These are phyloP conservation scores for Epinotia brunnichana DNA, from an alignment of 2,888 invertebrate genomes.

Conservation along the genomic window DNA sequence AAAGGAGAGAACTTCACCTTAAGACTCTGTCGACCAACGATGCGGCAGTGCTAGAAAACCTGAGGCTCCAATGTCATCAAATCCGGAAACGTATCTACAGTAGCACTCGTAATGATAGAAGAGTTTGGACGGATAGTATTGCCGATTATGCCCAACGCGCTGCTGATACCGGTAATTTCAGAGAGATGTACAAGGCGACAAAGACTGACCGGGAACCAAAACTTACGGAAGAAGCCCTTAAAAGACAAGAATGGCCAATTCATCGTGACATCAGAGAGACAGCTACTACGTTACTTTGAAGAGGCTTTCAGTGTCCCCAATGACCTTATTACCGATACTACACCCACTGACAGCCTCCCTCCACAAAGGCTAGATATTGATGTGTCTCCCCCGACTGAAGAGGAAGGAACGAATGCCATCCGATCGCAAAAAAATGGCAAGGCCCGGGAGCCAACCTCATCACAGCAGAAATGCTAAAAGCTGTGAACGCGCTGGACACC, in stretches of 20 bases:
- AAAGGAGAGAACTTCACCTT: constrained; percentile 2
- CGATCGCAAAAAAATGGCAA: background rate
- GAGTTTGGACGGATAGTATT: constrained; percentile 1
- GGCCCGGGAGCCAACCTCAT: background rate
- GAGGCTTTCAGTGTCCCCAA: too few relatives aligned
- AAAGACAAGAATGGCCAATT: background rate
- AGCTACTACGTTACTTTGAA: background rate
- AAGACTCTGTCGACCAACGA: constrained; percentile 1
- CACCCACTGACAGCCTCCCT: background rate
- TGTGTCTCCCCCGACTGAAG: background rate
- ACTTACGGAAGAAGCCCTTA: background rate
- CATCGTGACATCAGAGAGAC: background rate
- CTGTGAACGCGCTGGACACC: background rate
- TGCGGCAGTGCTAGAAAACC: background rate
- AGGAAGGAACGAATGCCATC: background rate
- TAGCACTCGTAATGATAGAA: background rate
- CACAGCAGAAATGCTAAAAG: background rate
- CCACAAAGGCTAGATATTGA: background rate
- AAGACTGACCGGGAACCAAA: background rate
- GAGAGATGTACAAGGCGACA: constrained; percentile 4
- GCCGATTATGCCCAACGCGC: background rate
- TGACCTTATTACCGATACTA: background rate
- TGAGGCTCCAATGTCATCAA: constrained; percentile 4
- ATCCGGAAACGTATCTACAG: constrained; percentile 15
- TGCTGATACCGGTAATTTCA: background rate